phyloP scores from a whole-genome alignment of 2,113 vertebrate genomes.

The Istiophorus platypterus region DNA sequence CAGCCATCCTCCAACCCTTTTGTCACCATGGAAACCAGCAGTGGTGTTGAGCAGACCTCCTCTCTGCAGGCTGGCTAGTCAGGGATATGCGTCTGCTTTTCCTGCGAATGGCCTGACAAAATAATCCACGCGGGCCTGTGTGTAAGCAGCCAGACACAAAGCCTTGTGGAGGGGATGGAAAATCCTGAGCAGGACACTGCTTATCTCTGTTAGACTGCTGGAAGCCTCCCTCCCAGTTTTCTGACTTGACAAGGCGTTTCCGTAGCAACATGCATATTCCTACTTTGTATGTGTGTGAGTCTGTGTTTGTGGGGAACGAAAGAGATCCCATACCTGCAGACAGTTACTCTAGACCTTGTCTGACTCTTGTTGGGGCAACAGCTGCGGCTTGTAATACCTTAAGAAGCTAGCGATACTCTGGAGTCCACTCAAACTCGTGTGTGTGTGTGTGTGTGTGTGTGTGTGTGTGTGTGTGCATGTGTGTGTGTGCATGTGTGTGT shows the following conservation, averaged over 20 bases:
- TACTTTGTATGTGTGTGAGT: background rate
- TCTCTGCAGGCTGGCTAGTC: conserved; percentile 17
- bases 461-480: background rate
- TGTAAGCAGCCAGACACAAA: conserved; percentile 71
- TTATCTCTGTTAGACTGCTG: conserved; percentile 61
- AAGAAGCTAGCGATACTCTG: conserved; percentile 18
- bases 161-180: conserved; percentile 46
- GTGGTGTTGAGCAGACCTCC: conserved; percentile 27
- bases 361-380: conserved; percentile 37
- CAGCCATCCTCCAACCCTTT: conserved; percentile 46
- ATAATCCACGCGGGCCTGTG: conserved; percentile 52
- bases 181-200: conserved; percentile 54
- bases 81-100: conserved; percentile 48
- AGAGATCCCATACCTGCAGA: conserved; percentile 22
- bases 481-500: background rate
- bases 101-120: conserved; percentile 56
- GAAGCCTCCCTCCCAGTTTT: conserved; percentile 35
- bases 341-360: conserved; percentile 30
- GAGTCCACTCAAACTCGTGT: conserved; percentile 19
- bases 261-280: conserved; percentile 54
- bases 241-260: conserved; percentile 66
- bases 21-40: conserved; percentile 67
- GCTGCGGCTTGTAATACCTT: conserved; percentile 12
- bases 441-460: background rate
- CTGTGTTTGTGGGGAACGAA: conserved; percentile 25